Evolutionary conservation across 2,888 invertebrate species (phyloP).

Genomic region (Deilephila porcellus): DNA sequence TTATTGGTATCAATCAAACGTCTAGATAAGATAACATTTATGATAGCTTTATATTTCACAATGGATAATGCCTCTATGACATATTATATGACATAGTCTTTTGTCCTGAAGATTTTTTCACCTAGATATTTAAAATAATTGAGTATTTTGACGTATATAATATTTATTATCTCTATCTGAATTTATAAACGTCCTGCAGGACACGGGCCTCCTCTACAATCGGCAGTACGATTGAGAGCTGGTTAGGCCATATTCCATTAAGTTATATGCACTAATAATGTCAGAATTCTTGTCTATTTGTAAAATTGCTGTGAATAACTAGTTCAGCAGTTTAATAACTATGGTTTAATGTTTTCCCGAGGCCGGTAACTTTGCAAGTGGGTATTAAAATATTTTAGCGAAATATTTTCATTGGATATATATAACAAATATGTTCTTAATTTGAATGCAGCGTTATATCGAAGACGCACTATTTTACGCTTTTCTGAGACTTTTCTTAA

Average conservation of each 20-base stretch:
- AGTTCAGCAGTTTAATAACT: background rate
- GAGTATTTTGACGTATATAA: too few relatives aligned
- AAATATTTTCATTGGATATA: slow-evolving; percentile 30
- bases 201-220: too few relatives aligned
- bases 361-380: background rate
- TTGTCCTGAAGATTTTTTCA: background rate
- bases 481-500: too few relatives aligned
- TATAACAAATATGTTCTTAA: too few relatives aligned
- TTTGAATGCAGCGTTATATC: too few relatives aligned
- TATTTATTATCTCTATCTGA: too few relatives aligned
- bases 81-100: slow-evolving; percentile 13
- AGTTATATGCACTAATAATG: too few relatives aligned
- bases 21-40: slow-evolving; percentile 19
- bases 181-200: too few relatives aligned
- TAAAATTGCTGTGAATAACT: background rate
- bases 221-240: too few relatives aligned
- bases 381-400: slow-evolving; percentile 31
- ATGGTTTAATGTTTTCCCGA: background rate
- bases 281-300: background rate
- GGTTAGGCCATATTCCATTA: too few relatives aligned
- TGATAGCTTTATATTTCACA: slow-evolving; percentile 4
- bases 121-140: background rate
- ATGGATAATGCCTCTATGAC: slow-evolving; percentile 27
- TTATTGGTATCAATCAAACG: slow-evolving; percentile 27
- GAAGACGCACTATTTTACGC: too few relatives aligned